phyloP scores from a whole-genome alignment of 1,140 invertebrate species.

The Philopotamus ludificatus region DNA sequence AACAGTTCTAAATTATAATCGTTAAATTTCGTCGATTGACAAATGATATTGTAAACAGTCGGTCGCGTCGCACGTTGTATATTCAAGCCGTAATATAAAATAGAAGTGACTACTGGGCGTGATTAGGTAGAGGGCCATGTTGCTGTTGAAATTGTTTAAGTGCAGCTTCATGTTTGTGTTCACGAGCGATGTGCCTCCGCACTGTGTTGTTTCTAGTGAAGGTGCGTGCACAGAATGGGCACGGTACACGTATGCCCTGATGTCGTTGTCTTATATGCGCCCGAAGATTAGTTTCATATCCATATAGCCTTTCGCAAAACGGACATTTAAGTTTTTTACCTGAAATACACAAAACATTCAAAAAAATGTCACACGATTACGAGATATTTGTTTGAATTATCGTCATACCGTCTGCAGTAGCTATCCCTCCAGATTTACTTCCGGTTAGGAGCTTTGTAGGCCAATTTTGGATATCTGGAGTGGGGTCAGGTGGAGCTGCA shows the following conservation, averaged over 20 bases:
- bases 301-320: slow-evolving; percentile 88
- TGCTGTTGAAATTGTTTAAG: slow-evolving; percentile 66
- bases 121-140: slow-evolving; percentile 57
- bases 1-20: slow-evolving; percentile 24
- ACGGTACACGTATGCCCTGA: slow-evolving; percentile 84
- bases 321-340: slow-evolving; percentile 89
- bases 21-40: too few relatives aligned
- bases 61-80: background rate
- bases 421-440: slow-evolving; percentile 56
- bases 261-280: slow-evolving; percentile 87
- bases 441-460: slow-evolving; percentile 52
- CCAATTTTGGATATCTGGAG: slow-evolving; percentile 50
- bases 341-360: slow-evolving; percentile 48
- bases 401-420: slow-evolving; percentile 53
- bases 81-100: slow-evolving; percentile 3
- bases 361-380: background rate
- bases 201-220: slow-evolving; percentile 91
- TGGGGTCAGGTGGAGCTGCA: slow-evolving; percentile 28
- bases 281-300: slow-evolving; percentile 87
- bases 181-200: slow-evolving; percentile 80
- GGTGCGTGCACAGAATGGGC: slow-evolving; percentile 84
- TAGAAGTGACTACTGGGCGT: slow-evolving; percentile 56
- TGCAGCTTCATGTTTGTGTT: slow-evolving; percentile 76
- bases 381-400: background rate
- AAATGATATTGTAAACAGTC: slow-evolving; percentile 5